These are phyloP conservation scores for Drosophila aldrichi DNA, from an alignment of 2,888 invertebrate genomes.

Conservation along the genomic window DNA sequence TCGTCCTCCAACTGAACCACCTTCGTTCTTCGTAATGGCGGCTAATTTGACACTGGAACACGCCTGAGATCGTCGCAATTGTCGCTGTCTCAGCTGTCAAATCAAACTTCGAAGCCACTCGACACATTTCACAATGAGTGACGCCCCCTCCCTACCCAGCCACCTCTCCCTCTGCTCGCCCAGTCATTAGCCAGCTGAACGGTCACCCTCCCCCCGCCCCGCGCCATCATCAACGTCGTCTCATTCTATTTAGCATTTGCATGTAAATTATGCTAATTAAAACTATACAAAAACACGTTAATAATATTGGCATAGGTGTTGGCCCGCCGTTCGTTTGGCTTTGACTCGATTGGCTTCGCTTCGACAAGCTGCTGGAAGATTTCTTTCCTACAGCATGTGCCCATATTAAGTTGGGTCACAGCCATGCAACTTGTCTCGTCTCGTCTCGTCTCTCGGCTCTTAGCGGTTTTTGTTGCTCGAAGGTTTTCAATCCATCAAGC, in stretches of 20 bases:
- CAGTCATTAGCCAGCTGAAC: slow-evolving; percentile 9
- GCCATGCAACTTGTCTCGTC: background rate
- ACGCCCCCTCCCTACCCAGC: background rate
- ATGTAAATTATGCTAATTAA: slow-evolving; percentile 77
- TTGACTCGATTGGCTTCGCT: slow-evolving; percentile 21
- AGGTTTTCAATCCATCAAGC: background rate
- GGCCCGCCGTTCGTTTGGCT: slow-evolving; percentile 34
- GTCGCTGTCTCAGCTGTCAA: slow-evolving; percentile 64
- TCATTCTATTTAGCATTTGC: slow-evolving; percentile 75
- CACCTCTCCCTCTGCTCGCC: background rate
- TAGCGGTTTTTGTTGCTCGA: background rate
- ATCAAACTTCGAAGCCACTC: slow-evolving; percentile 63
- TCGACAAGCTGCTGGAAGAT: slow-evolving; percentile 38
- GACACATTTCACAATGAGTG: slow-evolving; percentile 67
- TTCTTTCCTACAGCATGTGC: slow-evolving; percentile 39
- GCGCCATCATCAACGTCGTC: slow-evolving; percentile 20
- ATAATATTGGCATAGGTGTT: slow-evolving; percentile 68
- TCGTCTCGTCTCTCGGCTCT: background rate
- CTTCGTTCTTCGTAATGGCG: slow-evolving; percentile 50
- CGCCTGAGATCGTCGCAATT: slow-evolving; percentile 56
- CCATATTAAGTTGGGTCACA: slow-evolving; percentile 43
- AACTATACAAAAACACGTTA: slow-evolving; percentile 75
- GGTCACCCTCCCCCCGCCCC: slow-evolving; percentile 1
- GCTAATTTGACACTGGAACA: slow-evolving; percentile 76
- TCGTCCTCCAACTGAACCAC: slow-evolving; percentile 22